Percentiles rank a stretch among this genome's conserved stretches.
Evolutionary conservation across 2,113 vertebrate genomes (phyloP).

Genomic region (Sorex araneus): DNA sequence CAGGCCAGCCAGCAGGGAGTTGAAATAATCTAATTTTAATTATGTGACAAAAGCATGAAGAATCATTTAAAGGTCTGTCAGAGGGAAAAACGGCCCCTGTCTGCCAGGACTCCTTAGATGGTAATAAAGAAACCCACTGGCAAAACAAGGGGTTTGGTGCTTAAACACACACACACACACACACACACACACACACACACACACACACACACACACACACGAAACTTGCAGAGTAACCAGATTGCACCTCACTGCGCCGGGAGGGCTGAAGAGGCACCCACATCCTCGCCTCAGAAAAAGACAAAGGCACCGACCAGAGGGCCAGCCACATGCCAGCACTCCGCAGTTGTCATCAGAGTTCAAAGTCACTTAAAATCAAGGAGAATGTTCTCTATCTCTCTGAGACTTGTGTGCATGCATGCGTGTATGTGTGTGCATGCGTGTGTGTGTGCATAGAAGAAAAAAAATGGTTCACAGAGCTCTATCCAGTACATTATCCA

Average conservation of each 20-base stretch:
- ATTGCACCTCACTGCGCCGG: slow-evolving; percentile 34
- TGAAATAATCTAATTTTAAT: slow-evolving; percentile 92
- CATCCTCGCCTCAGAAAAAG: background rate
- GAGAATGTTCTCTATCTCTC: slow-evolving; percentile 3
- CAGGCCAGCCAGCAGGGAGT: slow-evolving; percentile 88
- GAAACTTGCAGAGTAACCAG: slow-evolving; percentile 82
- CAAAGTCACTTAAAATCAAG: slow-evolving; percentile 52
- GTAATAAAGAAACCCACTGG: slow-evolving; percentile 88
- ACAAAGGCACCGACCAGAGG: slow-evolving; percentile 24
- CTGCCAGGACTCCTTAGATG: slow-evolving; percentile 90
- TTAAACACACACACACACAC: slow-evolving; percentile 82
- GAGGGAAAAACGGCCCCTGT: slow-evolving; percentile 87
- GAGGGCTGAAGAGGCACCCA: background rate
- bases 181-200: slow-evolving; percentile 76
- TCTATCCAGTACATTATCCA: slow-evolving; percentile 3
- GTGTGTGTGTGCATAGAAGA: background rate
- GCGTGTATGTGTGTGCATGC: too few relatives aligned
- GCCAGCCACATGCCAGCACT: background rate
- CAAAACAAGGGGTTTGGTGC: slow-evolving; percentile 81
- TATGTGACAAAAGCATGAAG: slow-evolving; percentile 91
- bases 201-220: slow-evolving; percentile 76
- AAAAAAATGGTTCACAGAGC: slow-evolving; percentile 3
- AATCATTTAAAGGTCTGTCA: slow-evolving; percentile 90
- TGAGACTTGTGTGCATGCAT: background rate
- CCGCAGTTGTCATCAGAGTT: background rate